Base-by-base conservation (phyloP, 2,888 invertebrate genomes). In the Acanthococcus lagerstroemiae region DNA sequence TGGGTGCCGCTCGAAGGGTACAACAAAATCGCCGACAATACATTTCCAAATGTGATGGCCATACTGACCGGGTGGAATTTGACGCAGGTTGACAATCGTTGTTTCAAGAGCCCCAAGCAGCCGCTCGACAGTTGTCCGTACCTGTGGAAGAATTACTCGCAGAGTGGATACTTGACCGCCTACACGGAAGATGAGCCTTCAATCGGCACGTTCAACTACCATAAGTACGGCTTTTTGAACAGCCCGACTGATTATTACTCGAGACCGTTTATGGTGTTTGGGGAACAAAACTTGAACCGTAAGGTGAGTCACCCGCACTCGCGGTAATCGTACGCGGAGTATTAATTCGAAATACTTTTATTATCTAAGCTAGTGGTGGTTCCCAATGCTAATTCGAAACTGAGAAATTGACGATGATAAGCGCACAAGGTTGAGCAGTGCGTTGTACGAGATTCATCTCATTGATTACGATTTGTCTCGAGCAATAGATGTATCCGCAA, bases 1-100 rank as follows among this genome's bases (percentile, higher is more conserved):
- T 90, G 88, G 82, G 77, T 87, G 50, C 84, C 84, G 68, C 80
- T 87, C 74, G 81, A 84, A 70, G 92, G 88, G 1, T 91, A 89
- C 75, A 81, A 81, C 70, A 82, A 90, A 82, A 82, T 89, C 68
- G 90, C 84, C 6, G 93, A 93, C 73, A 94, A 94, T 73, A 94
- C 93, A 0, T 90, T 88, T 73, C 91, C 94, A 0, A 95, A 95
- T 76, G 76, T 95, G 57, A 86, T 92, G 82, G 90, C 92, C 0
- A 80, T 88, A 52, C 78, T 89, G 15, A 84, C 87, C 0, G 94
- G 93, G 1, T 79, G 81, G 69, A 82, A 66, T 19, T 55, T 69
- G 4, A 61, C 54, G 1, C 72, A 72, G 50, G 44, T 73, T 27
- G 45, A 48, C 9, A 67, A 66, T 54, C 68, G 67, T 0, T 73